These are phyloP conservation scores for Leptura quadrifasciata DNA, from an alignment of 2,888 invertebrate species.

Conservation along the genomic window DNA sequence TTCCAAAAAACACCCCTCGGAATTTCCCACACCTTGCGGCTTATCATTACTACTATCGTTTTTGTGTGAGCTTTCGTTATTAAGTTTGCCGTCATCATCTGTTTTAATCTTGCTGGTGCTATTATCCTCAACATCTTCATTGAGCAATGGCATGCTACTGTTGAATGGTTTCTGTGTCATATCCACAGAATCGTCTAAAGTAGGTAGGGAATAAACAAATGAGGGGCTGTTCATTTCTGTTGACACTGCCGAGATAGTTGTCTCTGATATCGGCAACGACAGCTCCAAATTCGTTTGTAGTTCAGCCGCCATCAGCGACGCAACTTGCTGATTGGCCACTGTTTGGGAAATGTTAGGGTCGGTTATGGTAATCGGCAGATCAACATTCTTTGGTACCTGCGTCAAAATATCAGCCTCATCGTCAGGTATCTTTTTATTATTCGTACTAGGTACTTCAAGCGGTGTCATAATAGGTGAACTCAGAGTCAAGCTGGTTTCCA, in stretches of 20 bases:
- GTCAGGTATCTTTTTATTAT: slow-evolving; percentile 70
- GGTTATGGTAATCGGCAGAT: slow-evolving; percentile 85
- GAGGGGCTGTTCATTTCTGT: slow-evolving; percentile 69
- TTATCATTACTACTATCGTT: neutral
- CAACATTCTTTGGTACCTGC: slow-evolving; percentile 80
- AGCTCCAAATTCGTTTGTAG: slow-evolving; percentile 76
- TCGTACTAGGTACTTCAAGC: slow-evolving; percentile 80
- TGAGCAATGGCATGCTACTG: slow-evolving; percentile 78
- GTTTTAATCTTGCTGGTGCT: slow-evolving; percentile 1
- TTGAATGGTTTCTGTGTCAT: slow-evolving; percentile 69
- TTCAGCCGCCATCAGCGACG: slow-evolving; percentile 66
- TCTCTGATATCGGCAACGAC: slow-evolving; percentile 82
- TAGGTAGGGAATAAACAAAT: slow-evolving; percentile 69
- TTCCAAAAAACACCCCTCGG: slow-evolving; percentile 50
- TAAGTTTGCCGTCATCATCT: neutral
- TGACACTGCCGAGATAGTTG: slow-evolving; percentile 74
- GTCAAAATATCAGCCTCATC: slow-evolving; percentile 68
- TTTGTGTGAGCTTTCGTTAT: neutral
- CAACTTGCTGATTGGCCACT: slow-evolving; percentile 70
- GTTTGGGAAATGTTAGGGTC: slow-evolving; percentile 83
- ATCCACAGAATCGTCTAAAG: slow-evolving; percentile 70
- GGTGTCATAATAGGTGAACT: slow-evolving; percentile 90
- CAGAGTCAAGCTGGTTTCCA: slow-evolving; percentile 85
- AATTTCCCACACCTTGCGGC: neutral
- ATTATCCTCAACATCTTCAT: slow-evolving; percentile 74